A percentile compares a stretch with the other conserved stretches of the same genome.
phyloP scores from a whole-genome alignment of 2,797 vertebrate genomes.

The Steatocranus sp. region DNA sequence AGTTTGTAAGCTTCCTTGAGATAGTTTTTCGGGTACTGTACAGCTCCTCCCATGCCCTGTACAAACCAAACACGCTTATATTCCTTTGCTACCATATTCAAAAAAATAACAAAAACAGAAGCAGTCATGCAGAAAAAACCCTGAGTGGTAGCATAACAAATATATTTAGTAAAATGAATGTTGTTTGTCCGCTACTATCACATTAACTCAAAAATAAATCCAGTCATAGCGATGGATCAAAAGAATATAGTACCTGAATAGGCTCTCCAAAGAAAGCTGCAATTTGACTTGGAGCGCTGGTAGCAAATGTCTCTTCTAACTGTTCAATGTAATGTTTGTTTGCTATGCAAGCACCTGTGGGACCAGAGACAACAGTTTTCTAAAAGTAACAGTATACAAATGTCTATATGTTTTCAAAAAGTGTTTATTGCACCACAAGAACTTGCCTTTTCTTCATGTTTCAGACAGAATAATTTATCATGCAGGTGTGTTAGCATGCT shows the following conservation, averaged over 20 bases:
- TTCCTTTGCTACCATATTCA: not conserved
- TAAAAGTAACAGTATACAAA: not conserved
- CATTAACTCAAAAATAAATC: not conserved
- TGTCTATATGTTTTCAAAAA: not conserved
- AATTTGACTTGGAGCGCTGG: conserved; percentile 77
- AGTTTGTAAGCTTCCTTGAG: conserved; percentile 85
- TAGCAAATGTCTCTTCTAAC: conserved; percentile 85
- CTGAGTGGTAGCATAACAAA: not conserved
- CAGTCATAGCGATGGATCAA: not conserved
- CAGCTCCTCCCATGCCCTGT: conserved; percentile 84
- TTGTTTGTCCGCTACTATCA: not conserved
- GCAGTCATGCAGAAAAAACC: not conserved
- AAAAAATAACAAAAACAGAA: not conserved
- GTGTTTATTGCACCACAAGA: not conserved
- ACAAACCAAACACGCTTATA: not conserved
- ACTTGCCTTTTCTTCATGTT: not conserved
- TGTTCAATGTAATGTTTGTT: conserved; percentile 85
- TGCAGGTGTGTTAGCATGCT: not conserved
- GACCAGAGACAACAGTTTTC: not conserved
- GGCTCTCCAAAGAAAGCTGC: conserved; percentile 93
- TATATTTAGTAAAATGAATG: not conserved
- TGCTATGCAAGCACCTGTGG: conserved; percentile 83
- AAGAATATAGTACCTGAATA: conserved; percentile 79
- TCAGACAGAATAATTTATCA: not conserved
- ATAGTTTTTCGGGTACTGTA: conserved; percentile 90